These are phyloP conservation scores for Astropecten irregularis DNA, from an alignment of 53 echinoderm and acorn worm genomes.

Conservation along the genomic window DNA sequence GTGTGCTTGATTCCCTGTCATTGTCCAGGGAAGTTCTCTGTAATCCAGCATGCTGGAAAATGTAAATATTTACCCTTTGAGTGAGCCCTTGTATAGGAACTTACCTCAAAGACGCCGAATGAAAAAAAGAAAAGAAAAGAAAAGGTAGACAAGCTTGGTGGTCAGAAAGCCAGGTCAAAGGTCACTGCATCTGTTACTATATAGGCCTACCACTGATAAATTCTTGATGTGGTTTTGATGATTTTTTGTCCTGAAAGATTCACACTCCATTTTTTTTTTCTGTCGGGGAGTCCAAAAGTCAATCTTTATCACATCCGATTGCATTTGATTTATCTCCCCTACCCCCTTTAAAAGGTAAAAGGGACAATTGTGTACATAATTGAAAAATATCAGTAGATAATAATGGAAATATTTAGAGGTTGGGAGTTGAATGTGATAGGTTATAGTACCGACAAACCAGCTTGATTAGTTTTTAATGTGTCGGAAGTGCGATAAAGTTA, in stretches of 20 bases:
- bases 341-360: background rate
- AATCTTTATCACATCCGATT: background rate
- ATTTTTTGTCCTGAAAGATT: conserved; percentile 45
- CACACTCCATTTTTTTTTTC: background rate
- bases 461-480: conserved; percentile 48
- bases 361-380: background rate
- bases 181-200: conserved; percentile 7
- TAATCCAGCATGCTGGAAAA: background rate
- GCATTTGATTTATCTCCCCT: background rate
- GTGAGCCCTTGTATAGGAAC: background rate
- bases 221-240: conserved; percentile 41
- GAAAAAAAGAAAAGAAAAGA: background rate
- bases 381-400: background rate
- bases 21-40: no score
- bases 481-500: conserved; percentile 33
- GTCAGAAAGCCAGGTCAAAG: conserved; percentile 11
- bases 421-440: background rate
- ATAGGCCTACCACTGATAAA: background rate
- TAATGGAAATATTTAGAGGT: background rate
- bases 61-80: conserved; percentile 44
- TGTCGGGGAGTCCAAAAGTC: conserved; percentile 46
- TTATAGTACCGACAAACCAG: background rate
- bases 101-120: conserved; percentile 47
- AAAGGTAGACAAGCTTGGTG: no score
- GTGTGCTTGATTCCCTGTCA: conserved; percentile 30